Percentiles rank a stretch among this genome's conserved stretches.
Conservation (phyloP, 2,113 vertebrate genomes). For the Cervus canadensis region DNA sequence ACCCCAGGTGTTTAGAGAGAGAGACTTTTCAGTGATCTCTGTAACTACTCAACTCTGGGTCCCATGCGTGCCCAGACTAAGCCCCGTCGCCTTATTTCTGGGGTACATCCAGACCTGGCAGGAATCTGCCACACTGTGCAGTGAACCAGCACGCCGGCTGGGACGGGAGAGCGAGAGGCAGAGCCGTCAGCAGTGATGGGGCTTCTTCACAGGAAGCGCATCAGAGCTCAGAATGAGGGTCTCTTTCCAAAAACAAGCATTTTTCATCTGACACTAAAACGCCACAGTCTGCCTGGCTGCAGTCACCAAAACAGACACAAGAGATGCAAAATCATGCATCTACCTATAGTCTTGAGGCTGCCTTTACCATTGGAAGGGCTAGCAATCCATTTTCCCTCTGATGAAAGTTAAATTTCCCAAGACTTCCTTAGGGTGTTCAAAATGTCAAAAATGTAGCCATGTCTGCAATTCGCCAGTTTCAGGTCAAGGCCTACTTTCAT, state of each 20-base stretch:
- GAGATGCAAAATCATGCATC: constrained; percentile 24
- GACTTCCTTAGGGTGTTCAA: constrained; percentile 73
- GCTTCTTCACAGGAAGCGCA: constrained; percentile 67
- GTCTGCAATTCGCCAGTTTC: constrained; percentile 70
- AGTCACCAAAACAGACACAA: constrained; percentile 67
- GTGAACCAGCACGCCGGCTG: constrained; percentile 70
- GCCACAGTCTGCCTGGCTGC: constrained; percentile 66
- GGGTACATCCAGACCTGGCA: constrained; percentile 75
- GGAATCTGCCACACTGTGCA: constrained; percentile 78
- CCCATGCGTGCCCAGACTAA: constrained; percentile 58
- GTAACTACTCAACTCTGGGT: constrained; percentile 68
- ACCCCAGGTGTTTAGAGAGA: constrained; percentile 70
- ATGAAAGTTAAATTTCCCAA: constrained; percentile 62
- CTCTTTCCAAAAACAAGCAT: constrained; percentile 72
- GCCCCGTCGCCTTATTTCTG: constrained; percentile 75
- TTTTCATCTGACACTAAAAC: constrained; percentile 64
- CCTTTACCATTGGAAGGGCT: constrained; percentile 79
- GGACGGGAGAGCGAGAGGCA: constrained; percentile 30
- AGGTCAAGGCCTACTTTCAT: constrained; percentile 66
- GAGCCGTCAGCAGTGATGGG: constrained; percentile 73
- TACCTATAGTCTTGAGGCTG: constrained; percentile 62
- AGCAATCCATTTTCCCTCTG: constrained; percentile 62
- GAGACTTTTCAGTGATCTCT: constrained; percentile 66
- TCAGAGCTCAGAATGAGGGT: constrained; percentile 57
- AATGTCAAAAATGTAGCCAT: constrained; percentile 69